A percentile compares a stretch with the other conserved stretches of the same genome.
Conservation (phyloP, 2,797 vertebrate species). For the Megaceryle alcyon region DNA sequence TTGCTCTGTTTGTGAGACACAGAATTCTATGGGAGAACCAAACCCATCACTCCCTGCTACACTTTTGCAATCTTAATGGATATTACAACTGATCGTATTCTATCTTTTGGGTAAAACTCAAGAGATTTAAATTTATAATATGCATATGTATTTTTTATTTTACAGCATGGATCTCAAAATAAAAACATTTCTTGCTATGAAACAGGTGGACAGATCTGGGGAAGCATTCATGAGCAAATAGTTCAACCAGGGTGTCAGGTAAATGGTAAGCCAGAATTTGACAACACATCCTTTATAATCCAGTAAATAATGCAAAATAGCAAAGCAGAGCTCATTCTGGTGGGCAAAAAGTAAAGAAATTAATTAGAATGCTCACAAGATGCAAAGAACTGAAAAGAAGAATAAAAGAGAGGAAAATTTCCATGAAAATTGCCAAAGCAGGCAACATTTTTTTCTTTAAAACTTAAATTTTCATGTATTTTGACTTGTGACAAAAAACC, state of each 20-base stretch:
- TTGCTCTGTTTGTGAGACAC: background rate
- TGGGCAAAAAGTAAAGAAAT: background rate
- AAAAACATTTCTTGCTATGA: background rate
- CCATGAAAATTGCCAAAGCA: background rate
- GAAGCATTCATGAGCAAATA: background rate
- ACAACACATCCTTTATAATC: background rate
- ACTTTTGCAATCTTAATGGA: background rate
- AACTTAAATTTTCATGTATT: background rate
- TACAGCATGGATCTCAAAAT: background rate
- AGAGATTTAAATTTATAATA: background rate
- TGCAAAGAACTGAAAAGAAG: background rate
- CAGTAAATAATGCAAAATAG: background rate
- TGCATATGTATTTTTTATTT: background rate
- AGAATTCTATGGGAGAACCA: background rate
- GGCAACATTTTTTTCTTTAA: background rate
- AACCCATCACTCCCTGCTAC: too few species aligned
- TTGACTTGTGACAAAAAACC: background rate
- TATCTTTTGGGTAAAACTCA: background rate
- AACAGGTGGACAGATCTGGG: background rate
- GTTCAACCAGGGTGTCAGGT: fast-evolving
- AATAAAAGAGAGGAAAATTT: background rate
- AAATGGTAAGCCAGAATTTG: background rate
- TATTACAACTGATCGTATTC: background rate
- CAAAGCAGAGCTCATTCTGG: background rate
- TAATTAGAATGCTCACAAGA: background rate